phyloP scores from a whole-genome alignment of 2,797 vertebrate species.

The Kryptopterus vitreolus region DNA sequence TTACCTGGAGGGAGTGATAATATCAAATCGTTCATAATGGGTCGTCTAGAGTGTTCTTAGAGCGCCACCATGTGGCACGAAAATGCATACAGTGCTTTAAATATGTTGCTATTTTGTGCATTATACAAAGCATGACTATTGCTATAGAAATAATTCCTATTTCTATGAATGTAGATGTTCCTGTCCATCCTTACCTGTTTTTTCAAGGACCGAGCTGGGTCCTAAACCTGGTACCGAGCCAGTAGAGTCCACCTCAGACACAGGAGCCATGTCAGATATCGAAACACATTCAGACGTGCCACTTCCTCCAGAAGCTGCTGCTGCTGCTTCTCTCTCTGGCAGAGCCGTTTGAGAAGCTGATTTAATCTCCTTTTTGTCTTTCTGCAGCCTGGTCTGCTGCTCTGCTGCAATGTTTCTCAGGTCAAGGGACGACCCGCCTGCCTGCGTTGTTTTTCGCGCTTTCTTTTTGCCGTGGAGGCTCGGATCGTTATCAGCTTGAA shows the following conservation, averaged over 20 bases:
- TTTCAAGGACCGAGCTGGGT: constrained; percentile 1
- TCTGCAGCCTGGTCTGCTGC: constrained; percentile 67
- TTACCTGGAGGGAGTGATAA: no score
- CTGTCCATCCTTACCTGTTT: constrained; percentile 12
- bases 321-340: constrained; percentile 47
- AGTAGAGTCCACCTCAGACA: background rate
- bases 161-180: background rate
- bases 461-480: constrained; percentile 65
- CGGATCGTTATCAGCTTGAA: constrained; percentile 65
- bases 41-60: background rate
- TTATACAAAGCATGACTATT: background rate
- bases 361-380: constrained; percentile 61
- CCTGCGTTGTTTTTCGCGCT: constrained; percentile 66
- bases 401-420: constrained; percentile 67
- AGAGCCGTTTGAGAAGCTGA: constrained; percentile 58
- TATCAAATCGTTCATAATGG: background rate
- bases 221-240: background rate
- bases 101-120: background rate
- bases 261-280: constrained; percentile 32
- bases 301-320: constrained; percentile 31
- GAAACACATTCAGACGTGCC: constrained; percentile 14
- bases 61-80: constrained; percentile 4
- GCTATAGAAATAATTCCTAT: background rate
- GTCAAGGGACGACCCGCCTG: constrained; percentile 66
- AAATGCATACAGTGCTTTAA: background rate